phyloP scores from a whole-genome alignment of 35 echinoderm and acorn worm genomes.

The Nesometra sesokonis region DNA sequence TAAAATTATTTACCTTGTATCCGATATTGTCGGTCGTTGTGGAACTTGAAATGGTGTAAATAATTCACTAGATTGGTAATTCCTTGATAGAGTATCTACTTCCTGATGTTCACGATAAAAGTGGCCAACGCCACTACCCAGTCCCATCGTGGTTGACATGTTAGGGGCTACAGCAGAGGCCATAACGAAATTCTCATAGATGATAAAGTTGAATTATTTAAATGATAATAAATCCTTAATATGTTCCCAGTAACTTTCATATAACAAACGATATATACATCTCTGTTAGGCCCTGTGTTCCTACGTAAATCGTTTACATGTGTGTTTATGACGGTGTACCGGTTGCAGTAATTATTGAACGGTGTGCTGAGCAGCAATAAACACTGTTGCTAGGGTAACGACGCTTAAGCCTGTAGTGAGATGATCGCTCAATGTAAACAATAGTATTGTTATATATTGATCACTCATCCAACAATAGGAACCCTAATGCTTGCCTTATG shows the following conservation, averaged over 20 bases:
- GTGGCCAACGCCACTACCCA: conserved; percentile 44
- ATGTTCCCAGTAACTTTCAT: background rate
- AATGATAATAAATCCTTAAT: background rate
- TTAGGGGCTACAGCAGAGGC: conserved; percentile 28
- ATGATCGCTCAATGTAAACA: too few species aligned
- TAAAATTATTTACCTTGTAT: conserved; percentile 68
- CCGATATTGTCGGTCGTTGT: conserved; percentile 82
- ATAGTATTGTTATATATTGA: background rate
- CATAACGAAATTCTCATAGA: conserved; percentile 5
- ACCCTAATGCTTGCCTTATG: too few species aligned
- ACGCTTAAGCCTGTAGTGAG: too few species aligned
- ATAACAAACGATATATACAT: background rate
- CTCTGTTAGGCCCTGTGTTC: background rate
- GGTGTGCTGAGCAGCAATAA: background rate
- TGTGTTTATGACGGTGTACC: background rate
- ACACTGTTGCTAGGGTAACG: background rate
- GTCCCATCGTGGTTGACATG: conserved; percentile 15
- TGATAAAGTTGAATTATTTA: background rate
- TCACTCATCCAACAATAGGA: background rate
- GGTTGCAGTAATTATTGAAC: background rate
- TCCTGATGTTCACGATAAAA: conserved; percentile 84
- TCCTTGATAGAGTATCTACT: conserved; percentile 74
- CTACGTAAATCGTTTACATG: background rate
- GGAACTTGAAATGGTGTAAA: conserved; percentile 88
- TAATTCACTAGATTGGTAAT: conserved; percentile 91